These are phyloP conservation scores for Oryzias curvinotus DNA, from an alignment of 2,113 vertebrate species.

Conservation along the genomic window DNA sequence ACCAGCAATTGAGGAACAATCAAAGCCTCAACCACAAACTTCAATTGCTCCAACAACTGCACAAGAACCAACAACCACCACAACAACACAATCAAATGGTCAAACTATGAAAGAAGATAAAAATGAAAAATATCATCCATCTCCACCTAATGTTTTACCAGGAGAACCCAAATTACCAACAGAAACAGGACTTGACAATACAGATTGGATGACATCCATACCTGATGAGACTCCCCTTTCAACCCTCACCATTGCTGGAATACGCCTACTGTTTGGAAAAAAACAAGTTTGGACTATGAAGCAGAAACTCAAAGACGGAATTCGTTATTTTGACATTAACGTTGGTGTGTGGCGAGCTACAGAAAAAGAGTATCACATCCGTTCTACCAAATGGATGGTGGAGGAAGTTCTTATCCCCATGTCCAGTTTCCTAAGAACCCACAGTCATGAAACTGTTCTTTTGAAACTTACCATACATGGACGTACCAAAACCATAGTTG, in stretches of 20 bases:
- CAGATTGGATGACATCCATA: conserved; percentile 36
- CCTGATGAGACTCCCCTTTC: conserved; percentile 43
- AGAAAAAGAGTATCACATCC: conserved; percentile 1
- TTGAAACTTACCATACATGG: conserved; percentile 48
- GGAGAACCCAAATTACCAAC: not conserved
- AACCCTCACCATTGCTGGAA: conserved; percentile 49
- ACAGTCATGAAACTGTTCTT: conserved; percentile 55
- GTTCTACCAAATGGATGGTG: conserved; percentile 27
- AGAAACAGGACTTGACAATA: not conserved
- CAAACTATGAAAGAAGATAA: not conserved
- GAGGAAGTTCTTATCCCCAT: conserved; percentile 34
- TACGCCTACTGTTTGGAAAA: not conserved
- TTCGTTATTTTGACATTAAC: conserved; percentile 65
- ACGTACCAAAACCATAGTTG: fast-evolving
- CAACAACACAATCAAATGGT: not conserved
- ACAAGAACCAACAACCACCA: not conserved
- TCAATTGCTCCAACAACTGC: no score
- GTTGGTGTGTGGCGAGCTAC: not conserved
- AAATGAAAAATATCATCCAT: not conserved
- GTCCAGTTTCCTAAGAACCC: conserved; percentile 24
- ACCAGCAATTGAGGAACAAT: not conserved
- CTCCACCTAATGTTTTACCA: not conserved
- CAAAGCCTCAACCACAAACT: not conserved
- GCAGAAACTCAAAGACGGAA: conserved; percentile 60
- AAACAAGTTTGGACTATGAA: conserved; percentile 61